Base-by-base conservation (phyloP, 1,140 invertebrate species). In the Aphaenogaster rudis region DNA sequence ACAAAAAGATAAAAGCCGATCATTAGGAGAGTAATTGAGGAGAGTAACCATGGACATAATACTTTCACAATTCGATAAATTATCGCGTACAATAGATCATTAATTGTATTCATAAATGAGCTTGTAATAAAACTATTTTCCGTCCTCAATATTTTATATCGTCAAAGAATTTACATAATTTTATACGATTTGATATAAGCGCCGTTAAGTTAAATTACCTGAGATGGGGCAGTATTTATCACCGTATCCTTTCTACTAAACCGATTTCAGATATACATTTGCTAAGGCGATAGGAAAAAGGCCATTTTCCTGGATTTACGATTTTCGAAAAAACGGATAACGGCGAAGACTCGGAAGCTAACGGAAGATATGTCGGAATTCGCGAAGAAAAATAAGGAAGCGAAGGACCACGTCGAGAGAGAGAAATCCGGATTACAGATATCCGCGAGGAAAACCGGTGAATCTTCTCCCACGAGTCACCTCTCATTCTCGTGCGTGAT, bases 1-100 rank as follows among this genome's bases (percentile, higher is more conserved):
- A 97, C 90, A 91, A 91, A 89, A 80, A 71, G 28, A 79, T 36
- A 33, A 28, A 42, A 61, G 7, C 17, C 17, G 15, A 33, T 39
- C 11, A 15, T 82, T 59, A 69, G 15, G 2, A 63, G 33, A 63
- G 50, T 9, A 9, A 54, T 39, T 48, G 11, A 11, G 17, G n/a
- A 80, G 9, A 21, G 13, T 9, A 54, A 71, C 57, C 15, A 17
- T 7, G 13, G 17, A 48, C 39, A 15, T 21, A 9, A 45, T 8
- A 39, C 1, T 52, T 67, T 13, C n/a, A 33, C 21, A 5, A 81
- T 45, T 81, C 36, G 9, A 21, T 17, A 45, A 71, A 71, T 71
- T 42, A 69, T 39, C 36, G 36, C 15, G 33, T 59, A 13, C 8
- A 54, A 33, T 28, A 45, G 4, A 9, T 7, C 17, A n/a, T 11